phyloP scores from a whole-genome alignment of 2,113 vertebrate species.

The Mirounga angustirostris region DNA sequence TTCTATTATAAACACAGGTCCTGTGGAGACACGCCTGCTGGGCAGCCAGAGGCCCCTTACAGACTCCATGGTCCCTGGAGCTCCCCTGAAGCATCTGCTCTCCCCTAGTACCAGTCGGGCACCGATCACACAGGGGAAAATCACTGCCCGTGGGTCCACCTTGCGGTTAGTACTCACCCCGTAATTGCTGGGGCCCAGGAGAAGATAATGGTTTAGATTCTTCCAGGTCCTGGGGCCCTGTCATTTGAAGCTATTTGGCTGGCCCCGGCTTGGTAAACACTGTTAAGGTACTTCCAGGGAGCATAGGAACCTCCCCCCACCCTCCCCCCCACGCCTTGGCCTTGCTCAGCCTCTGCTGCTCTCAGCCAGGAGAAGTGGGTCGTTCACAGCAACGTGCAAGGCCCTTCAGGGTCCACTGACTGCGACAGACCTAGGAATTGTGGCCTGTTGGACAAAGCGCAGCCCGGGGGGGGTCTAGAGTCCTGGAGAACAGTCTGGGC shows the following conservation, averaged over 20 bases:
- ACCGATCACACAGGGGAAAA: not conserved
- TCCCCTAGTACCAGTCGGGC: not conserved
- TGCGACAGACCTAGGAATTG: not conserved
- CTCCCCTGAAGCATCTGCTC: not conserved
- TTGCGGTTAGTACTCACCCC: conserved; percentile 33
- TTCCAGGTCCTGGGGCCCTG: conserved; percentile 36
- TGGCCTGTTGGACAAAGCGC: not conserved
- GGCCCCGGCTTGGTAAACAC: conserved; percentile 69
- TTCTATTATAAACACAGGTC: conserved; percentile 80
- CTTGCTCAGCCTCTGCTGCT: not conserved
- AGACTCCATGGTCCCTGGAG: not conserved
- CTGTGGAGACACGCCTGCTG: conserved; percentile 61
- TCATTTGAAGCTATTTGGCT: conserved; percentile 76
- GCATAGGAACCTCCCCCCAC: not conserved
- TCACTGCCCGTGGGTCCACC: conserved; percentile 49
- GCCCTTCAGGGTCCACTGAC: not conserved
- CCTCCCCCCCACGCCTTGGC: too few species aligned
- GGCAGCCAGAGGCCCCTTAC: conserved; percentile 39
- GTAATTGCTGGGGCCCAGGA: conserved; percentile 57
- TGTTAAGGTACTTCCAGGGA: not conserved
- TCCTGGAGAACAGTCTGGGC: not conserved
- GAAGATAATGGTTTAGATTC: conserved; percentile 61
- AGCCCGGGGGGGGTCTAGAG: not conserved
- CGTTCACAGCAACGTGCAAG: not conserved
- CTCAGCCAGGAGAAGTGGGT: not conserved